phyloP scores from a whole-genome alignment of 1,140 invertebrate species.

The Drosophila azteca region DNA sequence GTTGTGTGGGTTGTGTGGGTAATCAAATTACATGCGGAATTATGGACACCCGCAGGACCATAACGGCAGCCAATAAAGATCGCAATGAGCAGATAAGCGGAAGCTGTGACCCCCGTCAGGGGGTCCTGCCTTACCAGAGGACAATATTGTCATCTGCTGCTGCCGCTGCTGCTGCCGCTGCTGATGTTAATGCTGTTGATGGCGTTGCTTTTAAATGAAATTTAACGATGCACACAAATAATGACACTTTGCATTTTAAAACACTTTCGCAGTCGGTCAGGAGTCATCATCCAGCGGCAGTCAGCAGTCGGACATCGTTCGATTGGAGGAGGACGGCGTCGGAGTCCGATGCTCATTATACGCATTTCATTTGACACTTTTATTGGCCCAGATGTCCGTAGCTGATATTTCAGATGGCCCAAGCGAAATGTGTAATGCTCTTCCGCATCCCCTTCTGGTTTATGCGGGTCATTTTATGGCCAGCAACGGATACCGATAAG shows the following conservation, averaged over 20 bases:
- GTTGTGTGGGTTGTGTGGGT: constrained; percentile 52
- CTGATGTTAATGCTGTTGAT: neutral
- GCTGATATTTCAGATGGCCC: constrained; percentile 55
- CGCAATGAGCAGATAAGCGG: constrained; percentile 72
- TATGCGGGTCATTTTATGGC: constrained; percentile 78
- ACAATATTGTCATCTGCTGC: constrained; percentile 32
- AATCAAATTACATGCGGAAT: constrained; percentile 73
- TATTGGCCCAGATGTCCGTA: constrained; percentile 64
- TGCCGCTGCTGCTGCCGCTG: neutral
- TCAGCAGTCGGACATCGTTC: constrained; percentile 17
- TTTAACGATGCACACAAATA: constrained; percentile 80
- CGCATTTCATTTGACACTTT: constrained; percentile 78
- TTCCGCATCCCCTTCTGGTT: constrained; percentile 18
- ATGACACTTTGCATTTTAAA: constrained; percentile 80
- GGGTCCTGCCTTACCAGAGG: neutral
- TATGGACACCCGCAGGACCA: constrained; percentile 74
- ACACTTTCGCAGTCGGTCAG: constrained; percentile 61
- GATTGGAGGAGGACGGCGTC: constrained; percentile 3
- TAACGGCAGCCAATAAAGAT: constrained; percentile 77
- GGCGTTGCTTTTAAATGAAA: constrained; percentile 72
- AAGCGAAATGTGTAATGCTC: constrained; percentile 59
- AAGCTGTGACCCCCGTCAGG: constrained; percentile 37
- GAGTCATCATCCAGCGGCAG: constrained; percentile 27
- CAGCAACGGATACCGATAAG: constrained; percentile 73
- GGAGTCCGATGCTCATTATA: constrained; percentile 66